Evolutionary conservation across 2,888 invertebrate genomes (phyloP), one percentile per base, ranked within the genome.

Genomic region (Lordiphosa andalusiaca): DNA sequence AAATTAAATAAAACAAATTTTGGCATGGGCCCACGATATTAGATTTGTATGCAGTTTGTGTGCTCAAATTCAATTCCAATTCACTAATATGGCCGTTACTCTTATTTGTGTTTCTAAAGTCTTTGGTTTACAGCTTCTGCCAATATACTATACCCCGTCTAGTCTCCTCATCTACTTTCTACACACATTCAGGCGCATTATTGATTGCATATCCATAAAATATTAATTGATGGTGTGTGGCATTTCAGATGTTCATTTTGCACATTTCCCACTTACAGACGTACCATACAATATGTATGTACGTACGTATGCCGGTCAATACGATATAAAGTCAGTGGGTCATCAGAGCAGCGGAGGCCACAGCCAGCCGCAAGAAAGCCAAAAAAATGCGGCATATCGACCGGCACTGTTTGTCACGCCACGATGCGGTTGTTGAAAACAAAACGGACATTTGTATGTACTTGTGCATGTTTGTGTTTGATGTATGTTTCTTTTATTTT

Each of bases 331-430:
- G 48, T 41, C 13, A 40, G 21, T 41, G 40, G 44, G 44, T 44
- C 44, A 44, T 44, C 44, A 33, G 44, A 21, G 50, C 25, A 33
- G 19, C 23, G 19, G 42, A 48, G 54, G 44, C 30, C 39, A 46
- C 40, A 37, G 40, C 66, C 42, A 37, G 40, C 66, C 42, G 56
- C 41, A 53, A 58, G 56, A 54, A 57, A 49, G 53, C 42, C 67
- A 59, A 53, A 53, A 56, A 67, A 75, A 72, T 75, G 83, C 75
- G 75, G 83, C 69, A 71, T 83, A 76, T 76, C 75, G 75, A 76
- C 83, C 81, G 59, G 76, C 37, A 36, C 16, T 19, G 19, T 33
- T 35, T 63, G 62, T 63, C 62, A 63, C 62, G 62, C 62, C 62
- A 63, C 61, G 61, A 55, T 63, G 62, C 62, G 62, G 62, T 63